phyloP scores from a whole-genome alignment of 2,113 vertebrate species.

The Helogale parvula region DNA sequence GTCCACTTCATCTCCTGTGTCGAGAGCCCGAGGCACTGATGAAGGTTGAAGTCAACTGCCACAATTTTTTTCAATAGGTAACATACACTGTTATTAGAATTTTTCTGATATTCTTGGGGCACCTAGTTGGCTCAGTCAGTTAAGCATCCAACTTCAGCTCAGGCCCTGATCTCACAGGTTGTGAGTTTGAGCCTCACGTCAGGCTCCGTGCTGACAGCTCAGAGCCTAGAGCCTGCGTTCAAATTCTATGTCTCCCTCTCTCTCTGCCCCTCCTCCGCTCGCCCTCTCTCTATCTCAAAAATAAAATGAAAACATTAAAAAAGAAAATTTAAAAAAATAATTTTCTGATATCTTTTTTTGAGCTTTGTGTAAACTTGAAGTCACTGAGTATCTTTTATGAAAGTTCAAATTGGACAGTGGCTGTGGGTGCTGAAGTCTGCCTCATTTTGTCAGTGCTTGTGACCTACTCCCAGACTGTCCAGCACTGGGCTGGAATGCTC shows the following conservation, averaged over 20 bases:
- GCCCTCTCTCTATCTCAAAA: no score
- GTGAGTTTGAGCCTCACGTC: no score
- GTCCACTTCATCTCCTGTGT: no score
- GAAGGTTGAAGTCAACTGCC: background rate
- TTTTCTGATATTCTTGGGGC: background rate
- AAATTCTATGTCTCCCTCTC: no score
- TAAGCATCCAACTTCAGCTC: no score
- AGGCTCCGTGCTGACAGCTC: no score
- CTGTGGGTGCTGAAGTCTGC: background rate
- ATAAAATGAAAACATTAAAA: no score
- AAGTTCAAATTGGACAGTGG: background rate
- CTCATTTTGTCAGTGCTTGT: background rate
- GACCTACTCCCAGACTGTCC: background rate
- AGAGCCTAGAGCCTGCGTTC: no score
- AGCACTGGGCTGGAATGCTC: rapidly evolving
- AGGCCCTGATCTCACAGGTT: no score
- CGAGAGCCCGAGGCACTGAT: background rate
- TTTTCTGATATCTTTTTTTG: background rate
- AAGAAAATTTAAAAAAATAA: background rate
- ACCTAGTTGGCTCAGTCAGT: no score
- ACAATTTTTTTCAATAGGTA: background rate
- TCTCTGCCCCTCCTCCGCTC: no score
- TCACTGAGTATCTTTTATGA: background rate
- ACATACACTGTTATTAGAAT: background rate
- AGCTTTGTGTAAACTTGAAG: background rate